Conservation (phyloP, 1,140 invertebrate species). For the Drosophila eugracilis region DNA sequence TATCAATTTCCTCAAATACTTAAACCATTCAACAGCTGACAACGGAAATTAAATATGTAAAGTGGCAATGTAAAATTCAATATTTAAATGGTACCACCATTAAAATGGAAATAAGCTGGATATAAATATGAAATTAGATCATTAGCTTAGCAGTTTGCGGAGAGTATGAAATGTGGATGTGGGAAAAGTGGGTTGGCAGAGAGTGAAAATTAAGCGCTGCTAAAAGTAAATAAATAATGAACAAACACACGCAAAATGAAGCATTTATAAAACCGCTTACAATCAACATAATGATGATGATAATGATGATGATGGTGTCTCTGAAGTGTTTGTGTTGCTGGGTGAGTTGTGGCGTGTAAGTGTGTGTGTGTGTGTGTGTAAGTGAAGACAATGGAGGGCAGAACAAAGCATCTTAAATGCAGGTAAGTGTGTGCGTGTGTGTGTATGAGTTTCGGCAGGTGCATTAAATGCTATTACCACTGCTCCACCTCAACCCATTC, state of each 20-base stretch:
- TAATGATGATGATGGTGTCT: conserved; percentile 34
- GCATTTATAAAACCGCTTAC: conserved; percentile 74
- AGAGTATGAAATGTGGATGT: background rate
- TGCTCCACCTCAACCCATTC: conserved; percentile 8
- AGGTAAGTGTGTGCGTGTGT: conserved; percentile 15
- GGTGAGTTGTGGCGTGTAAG: background rate
- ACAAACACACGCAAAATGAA: conserved; percentile 56
- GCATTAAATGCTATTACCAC: conserved; percentile 79
- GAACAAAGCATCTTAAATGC: conserved; percentile 68
- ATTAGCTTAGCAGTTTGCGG: conserved; percentile 57
- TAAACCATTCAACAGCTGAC: conserved; percentile 10
- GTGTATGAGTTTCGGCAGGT: conserved; percentile 52
- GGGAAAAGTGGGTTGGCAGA: conserved; percentile 3
- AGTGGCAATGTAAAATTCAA: conserved; percentile 29
- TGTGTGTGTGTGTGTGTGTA: conserved; percentile 17
- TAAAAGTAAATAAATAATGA: conserved; percentile 75
- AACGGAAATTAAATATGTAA: conserved; percentile 24
- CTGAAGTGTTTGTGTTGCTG: conserved; percentile 45
- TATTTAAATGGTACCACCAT: conserved; percentile 31
- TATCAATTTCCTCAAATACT: background rate
- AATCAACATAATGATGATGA: conserved; percentile 47
- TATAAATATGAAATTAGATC: conserved; percentile 70
- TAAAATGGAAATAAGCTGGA: conserved; percentile 36
- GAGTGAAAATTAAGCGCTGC: conserved; percentile 68
- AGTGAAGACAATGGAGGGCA: conserved; percentile 43